phyloP scores from a whole-genome alignment of 2,113 vertebrate species.

The Ceratotherium simum region DNA sequence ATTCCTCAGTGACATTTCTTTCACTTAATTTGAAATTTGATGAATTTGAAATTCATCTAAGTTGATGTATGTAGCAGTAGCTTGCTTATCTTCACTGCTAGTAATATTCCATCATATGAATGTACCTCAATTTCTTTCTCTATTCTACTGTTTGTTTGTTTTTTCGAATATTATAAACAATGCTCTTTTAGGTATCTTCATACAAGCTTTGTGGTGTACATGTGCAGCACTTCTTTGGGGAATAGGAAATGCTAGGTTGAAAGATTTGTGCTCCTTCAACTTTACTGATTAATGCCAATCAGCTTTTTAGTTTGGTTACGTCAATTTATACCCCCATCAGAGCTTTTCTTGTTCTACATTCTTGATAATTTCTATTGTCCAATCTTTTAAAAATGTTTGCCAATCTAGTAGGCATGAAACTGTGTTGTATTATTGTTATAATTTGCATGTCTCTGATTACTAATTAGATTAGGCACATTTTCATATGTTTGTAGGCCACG shows the following conservation, averaged over 20 bases:
- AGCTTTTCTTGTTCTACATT: not conserved
- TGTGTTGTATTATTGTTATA: not conserved
- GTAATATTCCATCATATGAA: not conserved
- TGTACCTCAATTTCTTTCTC: not conserved
- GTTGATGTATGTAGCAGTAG: not conserved
- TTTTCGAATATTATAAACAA: not conserved
- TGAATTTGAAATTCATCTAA: constrained; percentile 34
- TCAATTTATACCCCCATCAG: not conserved
- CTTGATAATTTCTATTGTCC: not conserved
- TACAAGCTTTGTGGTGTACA: not conserved
- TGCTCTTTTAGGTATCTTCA: not conserved
- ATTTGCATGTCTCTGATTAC: constrained; percentile 36
- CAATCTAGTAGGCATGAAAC: not conserved
- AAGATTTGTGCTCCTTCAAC: not conserved
- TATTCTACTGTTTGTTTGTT: not conserved
- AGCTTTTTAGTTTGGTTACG: not conserved
- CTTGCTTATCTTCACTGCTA: constrained; percentile 14
- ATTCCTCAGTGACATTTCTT: constrained; percentile 5
- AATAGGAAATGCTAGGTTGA: not conserved
- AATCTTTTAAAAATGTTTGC: not conserved
- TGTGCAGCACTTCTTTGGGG: not conserved
- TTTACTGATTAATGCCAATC: not conserved
- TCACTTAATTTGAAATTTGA: too few relatives aligned
- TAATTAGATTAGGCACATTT: not conserved
- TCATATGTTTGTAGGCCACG: not conserved